Evolutionary conservation across 1,140 invertebrate species (phyloP).

Genomic region (Cepaea nemoralis): DNA sequence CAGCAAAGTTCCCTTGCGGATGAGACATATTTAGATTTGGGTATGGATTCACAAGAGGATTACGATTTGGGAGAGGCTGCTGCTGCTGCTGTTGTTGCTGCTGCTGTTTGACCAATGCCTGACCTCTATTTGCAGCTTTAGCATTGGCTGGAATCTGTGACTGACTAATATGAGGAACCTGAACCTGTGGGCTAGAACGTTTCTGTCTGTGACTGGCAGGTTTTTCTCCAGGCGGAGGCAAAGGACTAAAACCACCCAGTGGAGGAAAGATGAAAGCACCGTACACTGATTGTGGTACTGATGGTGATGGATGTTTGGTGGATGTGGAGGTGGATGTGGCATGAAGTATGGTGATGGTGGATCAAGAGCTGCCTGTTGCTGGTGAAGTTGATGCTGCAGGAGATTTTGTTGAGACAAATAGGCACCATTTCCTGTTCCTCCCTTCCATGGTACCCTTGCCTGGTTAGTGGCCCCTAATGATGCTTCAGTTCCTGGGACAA

Average conservation of each 20-base stretch:
- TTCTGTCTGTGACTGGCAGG: constrained; percentile 55
- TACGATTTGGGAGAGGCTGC: constrained; percentile 39
- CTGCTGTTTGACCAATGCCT: constrained; percentile 49
- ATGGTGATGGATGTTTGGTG: constrained; percentile 19
- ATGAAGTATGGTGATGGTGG: constrained; percentile 33
- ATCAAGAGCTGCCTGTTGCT: constrained; percentile 19
- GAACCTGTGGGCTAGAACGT: constrained; percentile 66
- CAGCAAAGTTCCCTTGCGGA: neutral
- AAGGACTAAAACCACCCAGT: constrained; percentile 23
- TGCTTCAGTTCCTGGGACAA: neutral
- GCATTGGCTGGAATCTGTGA: constrained; percentile 68
- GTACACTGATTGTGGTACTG: constrained; percentile 11
- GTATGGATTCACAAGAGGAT: constrained; percentile 12
- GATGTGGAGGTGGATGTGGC: constrained; percentile 45
- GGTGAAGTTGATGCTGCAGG: constrained; percentile 43
- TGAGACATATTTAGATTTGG: neutral
- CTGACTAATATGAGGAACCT: constrained; percentile 71
- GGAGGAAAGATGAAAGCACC: neutral
- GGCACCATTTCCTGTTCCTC: neutral
- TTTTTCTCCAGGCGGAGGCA: constrained; percentile 32
- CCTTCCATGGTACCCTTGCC: constrained; percentile 9
- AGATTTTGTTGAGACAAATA: constrained; percentile 41
- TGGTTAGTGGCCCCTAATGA: neutral
- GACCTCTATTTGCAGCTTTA: constrained; percentile 61
- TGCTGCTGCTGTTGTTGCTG: too few species aligned